A percentile compares a stretch with the other conserved stretches of the same genome.
phyloP scores from a whole-genome alignment of 2,888 invertebrate genomes.

The Napeogenes inachia region DNA sequence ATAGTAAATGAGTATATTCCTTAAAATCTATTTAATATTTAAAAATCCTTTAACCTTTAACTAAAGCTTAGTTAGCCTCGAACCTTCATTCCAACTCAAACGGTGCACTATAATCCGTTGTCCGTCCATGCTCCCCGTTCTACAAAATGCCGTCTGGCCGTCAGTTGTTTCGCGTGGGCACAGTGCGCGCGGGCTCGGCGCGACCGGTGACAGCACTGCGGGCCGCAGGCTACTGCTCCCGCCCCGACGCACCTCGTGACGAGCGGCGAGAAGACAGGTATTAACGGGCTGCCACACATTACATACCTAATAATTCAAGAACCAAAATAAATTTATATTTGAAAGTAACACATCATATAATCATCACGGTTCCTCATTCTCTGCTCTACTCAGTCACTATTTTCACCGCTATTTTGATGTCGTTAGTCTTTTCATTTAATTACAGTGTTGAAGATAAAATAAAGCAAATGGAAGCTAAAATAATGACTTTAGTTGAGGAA shows the following conservation, averaged over 20 bases:
- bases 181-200: constrained; percentile 62
- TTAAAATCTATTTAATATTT: no score
- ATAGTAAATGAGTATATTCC: no score
- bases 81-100: no score
- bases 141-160: not conserved
- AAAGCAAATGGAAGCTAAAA: constrained; percentile 90
- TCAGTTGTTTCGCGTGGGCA: constrained; percentile 63
- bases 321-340: no score
- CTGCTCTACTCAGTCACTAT: no score
- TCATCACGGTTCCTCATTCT: no score
- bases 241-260: constrained; percentile 89
- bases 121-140: no score
- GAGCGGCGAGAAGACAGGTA: constrained; percentile 88
- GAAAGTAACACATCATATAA: no score
- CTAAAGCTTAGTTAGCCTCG: no score
- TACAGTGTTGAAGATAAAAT: constrained; percentile 94
- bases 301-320: not conserved
- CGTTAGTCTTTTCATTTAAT: constrained; percentile 11
- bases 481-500: constrained; percentile 93
- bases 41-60: no score
- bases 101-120: no score
- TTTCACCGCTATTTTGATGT: no score
- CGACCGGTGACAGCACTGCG: constrained; percentile 98
- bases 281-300: not conserved
- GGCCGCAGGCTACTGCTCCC: constrained; percentile 95